A percentile compares a stretch with the other conserved stretches of the same genome.
phyloP scores from a whole-genome alignment of 2,113 vertebrate species.

The Chlorodrepanis virens region DNA sequence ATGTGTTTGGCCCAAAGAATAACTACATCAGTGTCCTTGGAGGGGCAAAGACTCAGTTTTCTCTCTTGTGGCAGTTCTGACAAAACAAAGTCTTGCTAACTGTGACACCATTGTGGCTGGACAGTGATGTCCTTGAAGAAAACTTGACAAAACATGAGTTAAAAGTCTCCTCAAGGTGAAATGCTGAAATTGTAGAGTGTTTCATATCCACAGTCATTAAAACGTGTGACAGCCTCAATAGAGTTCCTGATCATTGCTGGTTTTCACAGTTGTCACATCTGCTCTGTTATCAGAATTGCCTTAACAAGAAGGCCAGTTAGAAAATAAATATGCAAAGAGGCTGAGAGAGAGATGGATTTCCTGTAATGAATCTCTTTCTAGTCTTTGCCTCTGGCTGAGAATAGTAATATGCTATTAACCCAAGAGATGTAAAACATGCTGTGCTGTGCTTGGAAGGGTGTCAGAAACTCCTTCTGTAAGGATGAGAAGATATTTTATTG shows the following conservation, averaged over 20 bases:
- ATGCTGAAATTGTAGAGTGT: background rate
- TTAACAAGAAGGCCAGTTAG: background rate
- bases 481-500: background rate
- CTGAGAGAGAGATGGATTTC: background rate
- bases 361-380: background rate
- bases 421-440: background rate
- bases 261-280: background rate
- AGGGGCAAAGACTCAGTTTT: background rate
- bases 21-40: background rate
- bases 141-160: background rate
- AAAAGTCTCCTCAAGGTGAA: background rate
- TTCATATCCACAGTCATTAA: background rate
- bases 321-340: background rate
- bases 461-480: background rate
- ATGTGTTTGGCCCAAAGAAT: background rate
- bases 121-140: background rate
- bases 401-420: conserved; percentile 14
- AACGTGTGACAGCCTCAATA: background rate
- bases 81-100: background rate
- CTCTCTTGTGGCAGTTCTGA: background rate
- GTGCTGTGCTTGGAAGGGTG: background rate
- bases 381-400: conserved; percentile 34
- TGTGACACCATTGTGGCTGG: background rate
- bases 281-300: background rate
- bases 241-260: background rate